Conservation (phyloP, 1,140 invertebrate genomes). For the Calephelis virginiensis region DNA sequence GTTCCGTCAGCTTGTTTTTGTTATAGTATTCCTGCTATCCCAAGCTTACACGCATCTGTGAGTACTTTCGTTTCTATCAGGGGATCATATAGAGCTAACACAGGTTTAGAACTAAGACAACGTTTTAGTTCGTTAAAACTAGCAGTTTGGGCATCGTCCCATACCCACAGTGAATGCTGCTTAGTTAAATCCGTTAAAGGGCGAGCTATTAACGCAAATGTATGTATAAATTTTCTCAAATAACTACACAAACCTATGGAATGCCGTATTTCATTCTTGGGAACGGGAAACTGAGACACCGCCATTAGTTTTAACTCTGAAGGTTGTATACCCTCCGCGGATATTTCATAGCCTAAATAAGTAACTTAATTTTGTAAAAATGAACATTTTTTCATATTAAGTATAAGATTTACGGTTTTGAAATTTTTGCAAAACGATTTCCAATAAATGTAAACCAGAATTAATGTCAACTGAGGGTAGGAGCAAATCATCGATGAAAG, state of each 20-base stretch:
- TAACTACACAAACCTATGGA: constrained; percentile 51
- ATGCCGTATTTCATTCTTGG: constrained; percentile 38
- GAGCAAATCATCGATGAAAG: too few species aligned
- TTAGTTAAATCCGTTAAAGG: constrained; percentile 43
- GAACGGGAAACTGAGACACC: too few species aligned
- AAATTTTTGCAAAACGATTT: constrained; percentile 24
- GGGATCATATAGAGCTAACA: constrained; percentile 33
- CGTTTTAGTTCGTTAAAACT: constrained; percentile 31
- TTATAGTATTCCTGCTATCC: constrained; percentile 31
- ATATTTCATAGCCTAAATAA: constrained; percentile 30
- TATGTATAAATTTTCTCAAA: constrained; percentile 30
- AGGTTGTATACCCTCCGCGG: constrained; percentile 38
- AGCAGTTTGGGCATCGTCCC: constrained; percentile 43
- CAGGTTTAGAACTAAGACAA: constrained; percentile 21
- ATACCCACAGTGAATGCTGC: constrained; percentile 45
- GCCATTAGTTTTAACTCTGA: constrained; percentile 45
- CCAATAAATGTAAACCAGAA: too few species aligned
- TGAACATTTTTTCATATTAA: constrained; percentile 36
- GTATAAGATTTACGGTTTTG: constrained; percentile 9
- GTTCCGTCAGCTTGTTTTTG: constrained; percentile 21
- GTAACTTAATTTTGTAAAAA: constrained; percentile 28
- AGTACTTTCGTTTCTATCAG: constrained; percentile 26
- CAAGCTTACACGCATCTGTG: constrained; percentile 31
- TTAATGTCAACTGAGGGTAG: too few species aligned
- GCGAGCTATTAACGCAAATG: constrained; percentile 24